Conservation (phyloP, 2,797 vertebrate species). For the Spea hammondii region DNA sequence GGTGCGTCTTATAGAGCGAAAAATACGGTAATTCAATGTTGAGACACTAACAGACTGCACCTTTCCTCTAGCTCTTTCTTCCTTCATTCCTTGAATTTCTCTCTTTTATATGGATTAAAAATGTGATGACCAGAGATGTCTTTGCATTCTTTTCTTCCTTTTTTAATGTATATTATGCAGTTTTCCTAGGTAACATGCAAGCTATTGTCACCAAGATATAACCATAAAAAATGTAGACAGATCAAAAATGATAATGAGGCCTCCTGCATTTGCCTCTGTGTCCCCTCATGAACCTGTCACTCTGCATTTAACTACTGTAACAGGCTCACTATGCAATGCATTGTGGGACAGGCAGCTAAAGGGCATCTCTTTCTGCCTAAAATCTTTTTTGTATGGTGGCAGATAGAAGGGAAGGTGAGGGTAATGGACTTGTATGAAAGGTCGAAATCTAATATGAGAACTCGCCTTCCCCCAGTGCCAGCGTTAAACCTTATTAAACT, state of each 20-base stretch:
- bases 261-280: conserved; percentile 14
- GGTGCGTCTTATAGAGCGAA: no score
- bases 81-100: no score
- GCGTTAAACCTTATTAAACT: neutral
- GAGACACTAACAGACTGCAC: no score
- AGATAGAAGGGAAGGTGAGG: neutral
- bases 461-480: neutral
- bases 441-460: neutral
- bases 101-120: no score
- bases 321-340: conserved; percentile 5
- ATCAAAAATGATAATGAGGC: no score
- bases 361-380: conserved; percentile 22
- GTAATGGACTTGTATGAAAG: neutral
- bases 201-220: no score
- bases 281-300: conserved; percentile 13
- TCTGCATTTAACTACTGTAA: conserved; percentile 11
- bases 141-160: neutral
- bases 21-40: no score
- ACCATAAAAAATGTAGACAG: no score
- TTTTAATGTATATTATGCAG: no score
- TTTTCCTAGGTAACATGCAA: no score
- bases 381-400: conserved; percentile 6
- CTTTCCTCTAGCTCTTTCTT: no score
- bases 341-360: conserved; percentile 27
- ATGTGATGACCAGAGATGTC: neutral